A percentile compares a stretch with the other conserved stretches of the same genome.
Conservation (phyloP, 2,113 vertebrate species). For the Neodontobutis hainanensis region DNA sequence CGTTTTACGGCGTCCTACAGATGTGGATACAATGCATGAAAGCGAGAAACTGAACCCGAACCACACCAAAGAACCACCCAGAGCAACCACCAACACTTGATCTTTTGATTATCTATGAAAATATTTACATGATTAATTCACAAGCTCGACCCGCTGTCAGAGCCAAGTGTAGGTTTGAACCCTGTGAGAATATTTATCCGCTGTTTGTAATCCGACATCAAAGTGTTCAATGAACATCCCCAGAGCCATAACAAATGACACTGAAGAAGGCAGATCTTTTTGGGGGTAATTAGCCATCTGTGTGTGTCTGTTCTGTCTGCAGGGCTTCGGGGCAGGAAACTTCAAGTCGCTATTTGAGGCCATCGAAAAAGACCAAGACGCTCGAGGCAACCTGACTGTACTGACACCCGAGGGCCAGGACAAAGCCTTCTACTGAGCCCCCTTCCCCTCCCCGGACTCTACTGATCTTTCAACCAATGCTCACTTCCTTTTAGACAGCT, state of each 20-base stretch:
- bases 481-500: background rate
- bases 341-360: constrained; percentile 87
- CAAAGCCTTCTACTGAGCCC: constrained; percentile 70
- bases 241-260: constrained; percentile 53
- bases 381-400: constrained; percentile 82
- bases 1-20: constrained; percentile 39
- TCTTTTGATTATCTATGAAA: constrained; percentile 57
- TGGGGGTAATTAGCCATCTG: constrained; percentile 54
- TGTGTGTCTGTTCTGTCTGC: constrained; percentile 53
- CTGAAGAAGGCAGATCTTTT: constrained; percentile 53
- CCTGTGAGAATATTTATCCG: constrained; percentile 34
- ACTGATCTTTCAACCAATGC: background rate
- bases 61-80: constrained; percentile 61
- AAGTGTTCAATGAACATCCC: constrained; percentile 47
- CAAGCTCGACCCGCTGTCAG: constrained; percentile 15
- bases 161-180: constrained; percentile 41
- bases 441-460: background rate
- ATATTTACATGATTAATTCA: constrained; percentile 61
- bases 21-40: constrained; percentile 68
- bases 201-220: constrained; percentile 53
- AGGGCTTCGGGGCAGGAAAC: constrained; percentile 87
- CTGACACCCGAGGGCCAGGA: constrained; percentile 64
- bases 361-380: constrained; percentile 84
- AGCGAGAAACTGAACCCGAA: constrained; percentile 59
- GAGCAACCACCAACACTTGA: constrained; percentile 51